Base-by-base conservation (phyloP, 1,140 invertebrate species). In the Cydia strobilella region DNA sequence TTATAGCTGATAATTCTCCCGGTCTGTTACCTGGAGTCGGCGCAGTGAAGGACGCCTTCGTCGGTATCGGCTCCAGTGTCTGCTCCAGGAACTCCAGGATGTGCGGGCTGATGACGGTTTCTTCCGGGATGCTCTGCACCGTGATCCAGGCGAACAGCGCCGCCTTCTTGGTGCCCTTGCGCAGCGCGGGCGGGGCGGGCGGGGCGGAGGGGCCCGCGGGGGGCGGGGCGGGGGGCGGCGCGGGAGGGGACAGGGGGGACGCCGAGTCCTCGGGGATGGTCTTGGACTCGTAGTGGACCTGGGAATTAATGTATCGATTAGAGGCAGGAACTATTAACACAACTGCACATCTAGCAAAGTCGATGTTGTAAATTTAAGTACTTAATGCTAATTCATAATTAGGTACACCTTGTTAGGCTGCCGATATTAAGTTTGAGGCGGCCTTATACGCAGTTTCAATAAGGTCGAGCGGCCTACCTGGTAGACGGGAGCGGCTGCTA, bases 111-210 rank as follows among this genome's bases (percentile, higher is more conserved):
- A 99, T 98, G 74, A 99, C 97, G 0, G 98, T 98, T 93, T 98
- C 98, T 92, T 99, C 98, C 0, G 98, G 98, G 77, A 99, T 97
- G 84, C 97, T 98, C 87, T 99, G 98, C 31, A 99, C 91, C 1
- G 97, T 99, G 93, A 98, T 96, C 98, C 98, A 99, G 15, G 98
- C 97, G 91, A 98, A 99, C 1, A 99, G 93, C 66, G 97, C 97
- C 2, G 98, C 98, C 79, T 98, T 98, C 89, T 99, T 99, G 0
- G 95, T 95, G 51, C 94, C 89, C 79, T 96, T 96, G 76, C 94
- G 93, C 0, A 90, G 51, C 1, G 82, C 59, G 12, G 63, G 2
- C 63, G 54, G 9, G 9, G 80, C 6, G 84, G 87, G 87, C 0
- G 90, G 89, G 4, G 92, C 87, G 87, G 87, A 0, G 90, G 89